Base-by-base conservation (phyloP, 2,888 invertebrate genomes). In the Crepidodera aurea region DNA sequence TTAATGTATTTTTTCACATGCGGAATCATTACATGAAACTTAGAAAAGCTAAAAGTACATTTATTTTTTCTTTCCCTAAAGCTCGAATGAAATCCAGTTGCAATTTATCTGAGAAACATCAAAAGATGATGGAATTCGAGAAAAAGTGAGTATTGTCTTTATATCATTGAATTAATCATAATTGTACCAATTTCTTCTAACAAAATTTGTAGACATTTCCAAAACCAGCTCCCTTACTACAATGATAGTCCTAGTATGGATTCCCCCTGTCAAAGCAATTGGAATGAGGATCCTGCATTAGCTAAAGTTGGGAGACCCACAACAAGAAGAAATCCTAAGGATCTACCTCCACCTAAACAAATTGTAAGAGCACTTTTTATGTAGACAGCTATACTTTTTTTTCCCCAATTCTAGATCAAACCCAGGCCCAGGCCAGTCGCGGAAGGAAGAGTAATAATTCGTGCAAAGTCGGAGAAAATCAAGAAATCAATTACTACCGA, bases 1-100 rank as follows among this genome's bases (percentile, higher is more conserved):
- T 79, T 37, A 67, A 65, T 42, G 55, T 70, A 29, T 79, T 77
- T 70, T 79, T 79, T 69, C 83, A 82, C 60, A 82, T 83, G 83
- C 75, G 74, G 60, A 79, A 80, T 69, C 83, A 83, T 73, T 83
- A 82, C 66, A 78, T 75, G 59, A 78, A 79, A 68, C 65, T 82
- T 39, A 75, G 70, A 68, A 73, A 73, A 44, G 80, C 78, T 15
- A 81, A 80, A 73, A 74, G 79, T 68, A 70, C 75, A 46, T 76
- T 82, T 59, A 79, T 81, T 71, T 78, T 79, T 60, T 77, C 79
- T 65, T 62, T 73, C 66, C 77, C 79, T 6, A 73, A 73, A 73
- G 73, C 72, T 70, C 70, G 60, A 60, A 62, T 62, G 51, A 69
- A 69, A 60, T 27, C 56, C 42, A 22, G 22, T 50, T 54, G 56